Base-by-base conservation (phyloP, 2,888 invertebrate genomes). In the Frankliniella intonsa region DNA sequence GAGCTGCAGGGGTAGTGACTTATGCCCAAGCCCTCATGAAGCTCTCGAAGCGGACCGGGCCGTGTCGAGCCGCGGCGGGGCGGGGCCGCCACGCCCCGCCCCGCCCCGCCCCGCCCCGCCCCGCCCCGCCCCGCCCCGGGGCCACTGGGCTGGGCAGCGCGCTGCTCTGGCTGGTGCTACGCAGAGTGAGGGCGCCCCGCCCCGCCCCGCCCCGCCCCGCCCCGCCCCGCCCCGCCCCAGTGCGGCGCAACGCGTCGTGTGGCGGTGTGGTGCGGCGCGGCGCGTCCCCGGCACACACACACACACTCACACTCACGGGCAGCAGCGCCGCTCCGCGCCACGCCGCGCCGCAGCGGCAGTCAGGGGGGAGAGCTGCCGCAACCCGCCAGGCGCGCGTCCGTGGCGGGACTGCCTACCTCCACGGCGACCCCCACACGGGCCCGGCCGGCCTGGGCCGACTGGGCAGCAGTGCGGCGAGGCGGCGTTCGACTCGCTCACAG, bases 131-230 rank as follows among this genome's bases (percentile, higher is more conserved):
- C 76, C 81, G 81, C 51, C 62, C 80, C 80, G 65, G 50, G 51
- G 79, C 81, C 82, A 55, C 80, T 38, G 38, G 38, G 38, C 55
- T 14, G 55, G 55, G 55, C 55, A 55, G 14, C 11, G 55, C 55
- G 17, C 55, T 11, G 55, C 22, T 25, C 12, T 76, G 25, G 69
- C 69, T 76, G 69, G 25, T 76, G 69, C 69, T 76, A 76, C 69
- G 69, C 69, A 76, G 69, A 76, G 69, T 22, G 69, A 69, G 69
- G 69, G 69, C 69, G 69, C 62, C 81, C 55, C 80, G 82, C 80
- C 83, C 82, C 83, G 82, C 80, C 81, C 83, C 62, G 81, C 27
- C 83, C 81, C 81, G 82, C 62, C 81, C 51, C 55, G 81, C 82
- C 82, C 79, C 49, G 81, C 27, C 83, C 81, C 81, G 82, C 62